Conservation (phyloP, 2,113 vertebrate species). For the Saimiri boliviensis region DNA sequence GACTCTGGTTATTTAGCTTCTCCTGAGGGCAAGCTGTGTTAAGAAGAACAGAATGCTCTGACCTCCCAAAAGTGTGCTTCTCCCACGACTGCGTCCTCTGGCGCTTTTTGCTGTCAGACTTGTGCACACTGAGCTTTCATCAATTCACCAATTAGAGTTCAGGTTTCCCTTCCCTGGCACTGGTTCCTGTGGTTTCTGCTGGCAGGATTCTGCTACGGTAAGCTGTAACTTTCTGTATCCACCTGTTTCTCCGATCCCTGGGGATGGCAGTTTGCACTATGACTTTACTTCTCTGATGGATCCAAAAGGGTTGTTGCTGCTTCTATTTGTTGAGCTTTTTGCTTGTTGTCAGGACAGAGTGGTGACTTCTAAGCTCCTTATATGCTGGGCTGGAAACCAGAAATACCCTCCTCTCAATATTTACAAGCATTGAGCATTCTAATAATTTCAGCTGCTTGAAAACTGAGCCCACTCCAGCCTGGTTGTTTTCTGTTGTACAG, state of each 20-base stretch:
- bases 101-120: not conserved
- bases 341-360: not conserved
- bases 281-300: not conserved
- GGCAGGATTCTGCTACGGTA: not conserved
- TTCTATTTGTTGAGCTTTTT: not conserved
- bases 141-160: not conserved
- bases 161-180: not conserved
- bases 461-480: not conserved
- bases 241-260: not conserved
- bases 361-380: not conserved
- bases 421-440: not conserved
- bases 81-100: not conserved
- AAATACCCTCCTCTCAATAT: not conserved
- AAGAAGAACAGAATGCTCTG: not conserved
- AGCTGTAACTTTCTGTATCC: not conserved
- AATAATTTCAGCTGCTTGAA: not conserved
- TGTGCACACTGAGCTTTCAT: not conserved
- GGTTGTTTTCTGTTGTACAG: not conserved
- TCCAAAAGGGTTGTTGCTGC: not conserved
- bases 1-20: not conserved
- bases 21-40: not conserved
- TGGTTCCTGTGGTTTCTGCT: not conserved
- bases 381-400: not conserved
- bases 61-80: not conserved
- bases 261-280: not conserved